These are phyloP conservation scores for Anolis apletophallus DNA, from an alignment of 2,797 vertebrate genomes.

Conservation along the genomic window DNA sequence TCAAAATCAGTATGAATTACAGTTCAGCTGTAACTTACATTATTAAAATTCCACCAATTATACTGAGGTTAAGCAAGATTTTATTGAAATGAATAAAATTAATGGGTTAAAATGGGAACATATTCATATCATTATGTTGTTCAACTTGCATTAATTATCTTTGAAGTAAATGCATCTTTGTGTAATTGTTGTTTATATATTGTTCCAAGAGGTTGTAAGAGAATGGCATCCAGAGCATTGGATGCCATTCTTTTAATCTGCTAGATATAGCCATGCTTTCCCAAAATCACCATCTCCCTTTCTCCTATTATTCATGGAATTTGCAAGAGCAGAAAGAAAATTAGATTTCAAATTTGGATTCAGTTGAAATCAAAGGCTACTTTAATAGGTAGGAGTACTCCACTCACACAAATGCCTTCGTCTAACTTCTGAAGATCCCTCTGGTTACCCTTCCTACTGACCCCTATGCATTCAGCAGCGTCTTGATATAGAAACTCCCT, in stretches of 20 bases:
- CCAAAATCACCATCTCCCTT: constrained; percentile 5
- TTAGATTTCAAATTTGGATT: neutral
- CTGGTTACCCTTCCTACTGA: neutral
- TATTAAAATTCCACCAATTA: neutral
- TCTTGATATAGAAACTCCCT: neutral
- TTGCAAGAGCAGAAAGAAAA: neutral
- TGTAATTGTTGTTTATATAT: neutral
- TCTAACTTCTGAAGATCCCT: neutral
- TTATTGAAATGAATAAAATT: neutral
- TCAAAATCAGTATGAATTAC: neutral
- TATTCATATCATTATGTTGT: neutral
- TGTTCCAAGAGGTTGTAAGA: neutral
- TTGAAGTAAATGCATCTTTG: neutral
- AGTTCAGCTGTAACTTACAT: neutral
- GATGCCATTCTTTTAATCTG: no score
- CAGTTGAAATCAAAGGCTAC: neutral
- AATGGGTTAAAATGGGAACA: no score
- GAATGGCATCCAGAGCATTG: neutral
- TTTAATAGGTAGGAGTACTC: neutral
- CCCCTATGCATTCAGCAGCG: neutral
- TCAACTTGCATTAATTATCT: neutral
- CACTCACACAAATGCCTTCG: neutral
- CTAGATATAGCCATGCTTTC: neutral
- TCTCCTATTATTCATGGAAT: neutral
- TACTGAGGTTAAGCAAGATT: neutral